Evolutionary conservation across 2,888 invertebrate genomes (phyloP).

Genomic region (Peribatodes rhomboidaria): DNA sequence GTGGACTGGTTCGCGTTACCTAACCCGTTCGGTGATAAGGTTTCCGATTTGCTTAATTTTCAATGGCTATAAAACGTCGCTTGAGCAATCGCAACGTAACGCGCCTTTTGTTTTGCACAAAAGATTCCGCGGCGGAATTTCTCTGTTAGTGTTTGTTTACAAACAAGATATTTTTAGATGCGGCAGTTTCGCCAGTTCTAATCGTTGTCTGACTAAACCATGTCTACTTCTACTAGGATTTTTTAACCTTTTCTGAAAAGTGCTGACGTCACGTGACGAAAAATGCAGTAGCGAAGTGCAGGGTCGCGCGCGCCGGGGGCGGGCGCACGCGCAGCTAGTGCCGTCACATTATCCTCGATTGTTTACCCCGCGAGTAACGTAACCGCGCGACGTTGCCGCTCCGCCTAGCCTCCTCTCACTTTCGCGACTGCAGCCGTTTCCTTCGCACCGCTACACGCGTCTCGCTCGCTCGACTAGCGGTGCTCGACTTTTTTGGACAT

Average conservation of each 20-base stretch:
- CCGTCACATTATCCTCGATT: slow-evolving; percentile 77
- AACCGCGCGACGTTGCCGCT: slow-evolving; percentile 80
- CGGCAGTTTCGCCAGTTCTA: neutral
- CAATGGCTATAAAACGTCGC: slow-evolving; percentile 18
- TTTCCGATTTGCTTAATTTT: slow-evolving; percentile 23
- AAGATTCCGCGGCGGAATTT: slow-evolving; percentile 27
- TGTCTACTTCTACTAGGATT: neutral
- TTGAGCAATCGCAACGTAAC: slow-evolving; percentile 10
- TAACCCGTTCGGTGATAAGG: slow-evolving; percentile 22
- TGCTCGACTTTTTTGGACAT: slow-evolving; percentile 84
- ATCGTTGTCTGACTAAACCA: neutral
- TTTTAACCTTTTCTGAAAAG: slow-evolving; percentile 22
- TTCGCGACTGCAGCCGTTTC: slow-evolving; percentile 74
- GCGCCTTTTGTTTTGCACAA: slow-evolving; percentile 8
- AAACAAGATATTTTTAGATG: slow-evolving; percentile 35
- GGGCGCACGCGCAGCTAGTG: slow-evolving; percentile 77
- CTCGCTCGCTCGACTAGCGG: slow-evolving; percentile 78
- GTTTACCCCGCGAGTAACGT: slow-evolving; percentile 84
- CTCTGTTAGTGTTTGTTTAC: slow-evolving; percentile 29
- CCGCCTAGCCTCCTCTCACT: slow-evolving; percentile 83
- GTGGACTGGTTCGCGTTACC: slow-evolving; percentile 9
- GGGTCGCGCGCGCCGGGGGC: slow-evolving; percentile 64
- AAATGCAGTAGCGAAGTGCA: slow-evolving; percentile 82
- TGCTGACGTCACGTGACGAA: slow-evolving; percentile 72
- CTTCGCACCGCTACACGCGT: slow-evolving; percentile 56